Evolutionary conservation across 2,888 invertebrate genomes (phyloP), one percentile per base, ranked within the genome.

Genomic region (Margaritifera margaritifera): DNA sequence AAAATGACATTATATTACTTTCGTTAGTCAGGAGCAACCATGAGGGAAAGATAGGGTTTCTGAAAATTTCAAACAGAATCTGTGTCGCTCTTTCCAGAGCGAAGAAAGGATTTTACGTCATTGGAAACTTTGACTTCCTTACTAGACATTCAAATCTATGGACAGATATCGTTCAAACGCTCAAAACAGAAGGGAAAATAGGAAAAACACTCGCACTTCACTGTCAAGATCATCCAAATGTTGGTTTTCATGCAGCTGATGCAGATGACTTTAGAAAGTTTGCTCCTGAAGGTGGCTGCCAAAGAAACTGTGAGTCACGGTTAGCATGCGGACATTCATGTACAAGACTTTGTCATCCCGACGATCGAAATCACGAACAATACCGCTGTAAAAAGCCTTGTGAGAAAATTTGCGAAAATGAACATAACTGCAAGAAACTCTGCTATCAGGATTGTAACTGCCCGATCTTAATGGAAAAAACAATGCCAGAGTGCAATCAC

Each of bases 1-100:
- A 89, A 75, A 89, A 88, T 73, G 88, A 89, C 69, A 86, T 89
- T 63, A 80, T 89, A 24, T 64, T 89, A 20, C 68, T 89, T 51
- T 88, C 88, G 22, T 78, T 89, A 50, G 89, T 89, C 2, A 69
- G 89, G 57, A 87, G 86, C 70, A 88, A 89, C 72, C 64, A 57
- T 11, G 74, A 80, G 6, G 79, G 78, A 8, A 78, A 75, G 19
- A 82, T 87, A 59, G 88, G 88, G 6, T 88, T 88, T 72, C 51
- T 78, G 24, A 75, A 73, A 55, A 68, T 59, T 11, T 70, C 68
- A 58, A 75, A 89, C 77, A 62, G 89, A 58, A 80, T n/a, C n/a
- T n/a, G n/a, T n/a, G n/a, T n/a, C n/a, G n/a, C n/a, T n/a, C n/a
- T n/a, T n/a, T n/a, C n/a, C 88, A 6, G 89, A 50, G 89, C 89